phyloP scores from a whole-genome alignment of 2,113 vertebrate genomes.

The Barnardius zonarius region DNA sequence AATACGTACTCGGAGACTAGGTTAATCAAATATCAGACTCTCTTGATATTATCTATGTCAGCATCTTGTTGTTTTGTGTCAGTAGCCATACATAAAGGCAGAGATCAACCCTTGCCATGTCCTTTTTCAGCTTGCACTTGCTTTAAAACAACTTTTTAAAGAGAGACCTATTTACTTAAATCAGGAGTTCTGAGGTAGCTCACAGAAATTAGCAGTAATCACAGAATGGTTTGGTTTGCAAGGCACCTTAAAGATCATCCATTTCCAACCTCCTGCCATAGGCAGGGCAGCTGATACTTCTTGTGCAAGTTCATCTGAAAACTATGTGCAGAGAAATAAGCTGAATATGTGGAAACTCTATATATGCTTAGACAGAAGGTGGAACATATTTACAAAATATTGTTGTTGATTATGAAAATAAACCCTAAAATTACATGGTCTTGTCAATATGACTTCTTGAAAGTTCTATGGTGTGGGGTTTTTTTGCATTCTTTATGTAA shows the following conservation, averaged over 20 bases:
- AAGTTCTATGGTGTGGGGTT: neutral
- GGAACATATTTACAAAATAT: neutral
- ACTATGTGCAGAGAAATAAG: neutral
- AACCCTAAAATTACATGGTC: neutral
- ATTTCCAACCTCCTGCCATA: neutral
- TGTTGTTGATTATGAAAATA: neutral
- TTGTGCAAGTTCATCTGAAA: neutral
- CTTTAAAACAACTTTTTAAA: neutral
- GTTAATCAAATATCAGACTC: neutral
- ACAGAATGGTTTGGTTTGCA: neutral
- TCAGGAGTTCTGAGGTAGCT: neutral
- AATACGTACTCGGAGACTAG: neutral
- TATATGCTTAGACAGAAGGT: neutral
- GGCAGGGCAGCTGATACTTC: neutral
- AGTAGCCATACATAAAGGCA: neutral
- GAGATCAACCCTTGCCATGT: neutral
- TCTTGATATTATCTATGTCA: neutral
- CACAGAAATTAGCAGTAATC: neutral
- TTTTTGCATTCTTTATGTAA: neutral
- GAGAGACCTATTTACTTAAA: neutral
- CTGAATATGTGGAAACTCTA: neutral
- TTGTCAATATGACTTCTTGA: neutral
- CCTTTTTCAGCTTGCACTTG: neutral
- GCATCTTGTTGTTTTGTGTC: neutral
- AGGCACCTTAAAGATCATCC: neutral